Evolutionary conservation across 2,113 vertebrate species (phyloP).

Genomic region (Amblyornis subalaris): DNA sequence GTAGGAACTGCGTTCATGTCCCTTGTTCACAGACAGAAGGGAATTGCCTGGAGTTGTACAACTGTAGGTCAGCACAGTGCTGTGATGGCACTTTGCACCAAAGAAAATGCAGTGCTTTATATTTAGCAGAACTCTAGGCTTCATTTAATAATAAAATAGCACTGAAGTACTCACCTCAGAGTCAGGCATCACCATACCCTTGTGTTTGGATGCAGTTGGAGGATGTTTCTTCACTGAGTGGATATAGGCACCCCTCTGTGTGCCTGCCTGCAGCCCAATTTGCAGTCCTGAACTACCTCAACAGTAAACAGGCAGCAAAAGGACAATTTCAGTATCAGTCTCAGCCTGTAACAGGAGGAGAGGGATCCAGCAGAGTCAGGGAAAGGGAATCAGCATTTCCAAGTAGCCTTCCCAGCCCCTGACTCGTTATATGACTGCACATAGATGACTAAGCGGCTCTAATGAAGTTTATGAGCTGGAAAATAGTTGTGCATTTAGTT

Average conservation of each 20-base stretch:
- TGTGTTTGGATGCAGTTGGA: not conserved
- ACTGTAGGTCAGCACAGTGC: not conserved
- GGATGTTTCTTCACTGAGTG: not conserved
- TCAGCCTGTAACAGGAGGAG: not conserved
- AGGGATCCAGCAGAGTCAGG: not conserved
- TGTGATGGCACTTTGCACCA: not conserved
- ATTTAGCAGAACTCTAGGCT: not conserved
- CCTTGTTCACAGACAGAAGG: not conserved
- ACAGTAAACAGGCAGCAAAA: not conserved
- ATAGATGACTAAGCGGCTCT: accelerated
- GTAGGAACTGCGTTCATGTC: not conserved
- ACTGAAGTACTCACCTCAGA: not conserved
- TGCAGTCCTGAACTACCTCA: not conserved
- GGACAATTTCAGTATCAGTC: not conserved
- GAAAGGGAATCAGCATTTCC: not conserved
- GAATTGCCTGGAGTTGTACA: not conserved
- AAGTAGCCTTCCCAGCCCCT: not conserved
- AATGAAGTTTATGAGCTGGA: not conserved
- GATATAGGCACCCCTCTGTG: not conserved
- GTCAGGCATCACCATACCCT: not conserved
- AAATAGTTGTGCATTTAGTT: not conserved
- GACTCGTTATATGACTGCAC: accelerated
- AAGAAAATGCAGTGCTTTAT: not conserved
- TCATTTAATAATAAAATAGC: not conserved
- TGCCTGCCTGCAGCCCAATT: not conserved